Conservation (phyloP, 2,888 invertebrate genomes). For the Neuroscelio doddi region DNA sequence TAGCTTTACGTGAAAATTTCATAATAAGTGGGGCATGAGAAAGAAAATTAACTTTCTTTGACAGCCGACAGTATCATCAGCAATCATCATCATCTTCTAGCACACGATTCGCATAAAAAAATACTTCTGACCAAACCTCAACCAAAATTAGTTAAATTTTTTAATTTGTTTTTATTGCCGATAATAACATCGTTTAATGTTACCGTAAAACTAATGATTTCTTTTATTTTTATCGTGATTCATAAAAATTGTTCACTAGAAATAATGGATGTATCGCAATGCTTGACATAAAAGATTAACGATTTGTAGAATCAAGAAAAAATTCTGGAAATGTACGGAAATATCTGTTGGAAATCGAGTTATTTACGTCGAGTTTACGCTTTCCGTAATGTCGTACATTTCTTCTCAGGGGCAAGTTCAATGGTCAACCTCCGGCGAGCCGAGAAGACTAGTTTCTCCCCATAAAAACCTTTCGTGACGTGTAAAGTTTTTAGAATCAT, state of each 20-base stretch:
- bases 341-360: not conserved
- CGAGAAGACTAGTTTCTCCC: constrained; percentile 12
- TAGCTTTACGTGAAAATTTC: constrained; percentile 11
- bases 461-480: constrained; percentile 8
- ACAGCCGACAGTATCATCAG: constrained; percentile 36
- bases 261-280: too few relatives aligned
- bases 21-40: constrained; percentile 40
- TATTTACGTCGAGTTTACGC: constrained; percentile 6
- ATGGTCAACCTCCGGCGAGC: constrained; percentile 10
- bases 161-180: too few relatives aligned
- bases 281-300: too few relatives aligned
- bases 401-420: constrained; percentile 19
- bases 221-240: too few relatives aligned
- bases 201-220: too few relatives aligned
- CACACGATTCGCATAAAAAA: too few relatives aligned
- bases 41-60: constrained; percentile 41
- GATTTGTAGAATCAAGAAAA: too few relatives aligned
- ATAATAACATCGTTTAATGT: too few relatives aligned
- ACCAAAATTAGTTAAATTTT: too few relatives aligned
- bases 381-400: constrained; percentile 5
- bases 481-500: constrained; percentile 9
- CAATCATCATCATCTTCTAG: constrained; percentile 7
- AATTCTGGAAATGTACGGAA: too few relatives aligned
- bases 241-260: too few relatives aligned
- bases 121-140: too few relatives aligned